These are phyloP conservation scores for Homalodisca vitripennis DNA, from an alignment of 1,140 invertebrate species.

Conservation along the genomic window DNA sequence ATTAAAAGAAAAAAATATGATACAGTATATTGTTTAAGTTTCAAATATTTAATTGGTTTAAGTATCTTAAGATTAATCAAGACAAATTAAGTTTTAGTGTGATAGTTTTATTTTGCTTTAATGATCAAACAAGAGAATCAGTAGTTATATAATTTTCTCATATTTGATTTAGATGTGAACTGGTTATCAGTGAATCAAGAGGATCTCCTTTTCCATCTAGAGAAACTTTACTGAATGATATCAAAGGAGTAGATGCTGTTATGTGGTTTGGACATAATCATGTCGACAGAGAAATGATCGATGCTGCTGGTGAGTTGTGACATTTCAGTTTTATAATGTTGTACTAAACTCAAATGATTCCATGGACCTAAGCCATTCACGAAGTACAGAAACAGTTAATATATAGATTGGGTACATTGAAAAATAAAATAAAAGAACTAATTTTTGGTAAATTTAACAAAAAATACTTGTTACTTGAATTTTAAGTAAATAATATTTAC, in stretches of 20 bases:
- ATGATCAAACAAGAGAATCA: too few species aligned
- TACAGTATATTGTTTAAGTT: too few species aligned
- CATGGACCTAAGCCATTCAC: too few species aligned
- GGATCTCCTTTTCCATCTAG: not conserved
- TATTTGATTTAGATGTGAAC: too few species aligned
- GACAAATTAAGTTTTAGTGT: not conserved
- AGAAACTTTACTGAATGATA: not conserved
- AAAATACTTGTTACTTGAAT: slow-evolving; percentile 26
- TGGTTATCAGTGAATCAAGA: not conserved
- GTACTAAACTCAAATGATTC: too few species aligned
- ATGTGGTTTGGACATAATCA: slow-evolving; percentile 8
- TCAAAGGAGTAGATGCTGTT: not conserved
- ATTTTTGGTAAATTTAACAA: not conserved
- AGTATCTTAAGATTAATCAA: not conserved
- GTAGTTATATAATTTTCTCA: too few species aligned
- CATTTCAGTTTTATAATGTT: too few species aligned
- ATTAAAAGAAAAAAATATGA: too few species aligned
- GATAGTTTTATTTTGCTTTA: not conserved
- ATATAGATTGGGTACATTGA: not conserved
- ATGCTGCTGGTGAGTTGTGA: slow-evolving; percentile 11
- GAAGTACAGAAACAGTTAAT: too few species aligned
- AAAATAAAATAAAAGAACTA: not conserved
- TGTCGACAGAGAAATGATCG: slow-evolving; percentile 12
- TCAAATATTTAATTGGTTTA: too few species aligned
- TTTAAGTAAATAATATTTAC: too few species aligned